phyloP scores from a whole-genome alignment of 2,888 invertebrate species.

The Lasius platythorax region DNA sequence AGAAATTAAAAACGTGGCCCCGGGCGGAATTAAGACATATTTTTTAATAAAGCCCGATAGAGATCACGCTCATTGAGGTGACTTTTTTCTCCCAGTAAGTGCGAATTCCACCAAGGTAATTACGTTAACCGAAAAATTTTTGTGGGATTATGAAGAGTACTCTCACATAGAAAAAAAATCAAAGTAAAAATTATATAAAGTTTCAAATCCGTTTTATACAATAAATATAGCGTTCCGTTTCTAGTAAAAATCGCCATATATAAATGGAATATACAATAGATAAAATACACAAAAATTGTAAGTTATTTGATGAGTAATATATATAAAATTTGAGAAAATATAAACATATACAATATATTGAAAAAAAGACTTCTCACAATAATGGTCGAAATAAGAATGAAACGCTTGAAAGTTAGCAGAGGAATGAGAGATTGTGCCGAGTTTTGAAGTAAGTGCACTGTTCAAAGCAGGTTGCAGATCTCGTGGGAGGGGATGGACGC shows the following conservation, averaged over 20 bases:
- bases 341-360: not conserved
- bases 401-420: constrained; percentile 58
- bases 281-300: not conserved
- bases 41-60: constrained; percentile 80
- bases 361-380: constrained; percentile 2
- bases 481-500: constrained; percentile 68
- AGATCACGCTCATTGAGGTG: constrained; percentile 67
- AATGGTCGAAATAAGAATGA: constrained; percentile 61
- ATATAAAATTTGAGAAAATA: not conserved
- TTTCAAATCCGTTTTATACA: not conserved
- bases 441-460: constrained; percentile 80
- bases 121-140: constrained; percentile 40
- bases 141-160: constrained; percentile 16
- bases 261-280: too few species aligned
- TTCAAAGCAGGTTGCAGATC: constrained; percentile 77
- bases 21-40: constrained; percentile 80
- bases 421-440: constrained; percentile 79
- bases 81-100: constrained; percentile 41
- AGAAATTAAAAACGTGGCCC: constrained; percentile 73
- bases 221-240: too few species aligned
- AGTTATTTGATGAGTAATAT: not conserved
- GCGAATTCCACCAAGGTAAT: constrained; percentile 42
- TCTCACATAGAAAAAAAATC: not conserved
- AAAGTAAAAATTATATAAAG: constrained; percentile 8
- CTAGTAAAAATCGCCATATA: not conserved